Conservation (phyloP, 2,113 vertebrate species). For the Chauna torquata region DNA sequence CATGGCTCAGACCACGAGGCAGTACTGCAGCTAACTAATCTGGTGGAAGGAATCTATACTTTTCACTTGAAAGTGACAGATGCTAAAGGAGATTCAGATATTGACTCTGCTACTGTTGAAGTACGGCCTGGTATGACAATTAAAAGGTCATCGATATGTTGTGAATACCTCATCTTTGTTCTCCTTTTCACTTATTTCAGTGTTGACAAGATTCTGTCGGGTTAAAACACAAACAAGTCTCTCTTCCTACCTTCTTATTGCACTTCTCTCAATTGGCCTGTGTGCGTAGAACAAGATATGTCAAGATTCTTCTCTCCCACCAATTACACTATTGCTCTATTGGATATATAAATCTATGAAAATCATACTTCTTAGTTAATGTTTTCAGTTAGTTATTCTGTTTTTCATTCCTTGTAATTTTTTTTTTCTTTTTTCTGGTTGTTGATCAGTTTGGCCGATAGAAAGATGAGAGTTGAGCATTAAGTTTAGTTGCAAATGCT, state of each 20-base stretch:
- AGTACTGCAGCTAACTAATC: constrained; percentile 83
- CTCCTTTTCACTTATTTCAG: neutral
- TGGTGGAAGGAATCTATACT: constrained; percentile 89
- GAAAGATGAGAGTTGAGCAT: neutral
- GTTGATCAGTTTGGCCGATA: neutral
- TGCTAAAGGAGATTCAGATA: constrained; percentile 78
- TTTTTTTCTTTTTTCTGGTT: neutral
- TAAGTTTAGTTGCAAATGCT: neutral
- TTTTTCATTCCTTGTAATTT: neutral
- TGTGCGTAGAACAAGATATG: neutral
- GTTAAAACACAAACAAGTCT: neutral
- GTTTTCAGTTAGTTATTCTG: neutral
- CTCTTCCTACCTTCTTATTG: neutral
- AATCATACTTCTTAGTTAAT: neutral
- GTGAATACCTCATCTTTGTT: constrained; percentile 14
- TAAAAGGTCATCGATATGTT: constrained; percentile 54
- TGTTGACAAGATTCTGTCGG: neutral
- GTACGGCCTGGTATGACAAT: constrained; percentile 85
- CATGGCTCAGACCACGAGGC: constrained; percentile 78
- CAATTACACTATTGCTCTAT: fast-evolving
- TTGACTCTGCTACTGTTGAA: constrained; percentile 85
- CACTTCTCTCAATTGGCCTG: neutral
- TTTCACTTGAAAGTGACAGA: constrained; percentile 86
- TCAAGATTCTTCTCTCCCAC: neutral
- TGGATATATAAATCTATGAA: neutral